Evolutionary conservation across 1,140 invertebrate genomes (phyloP), one percentile per base, ranked within the genome.

Genomic region (Rhizoglyphus robini): DNA sequence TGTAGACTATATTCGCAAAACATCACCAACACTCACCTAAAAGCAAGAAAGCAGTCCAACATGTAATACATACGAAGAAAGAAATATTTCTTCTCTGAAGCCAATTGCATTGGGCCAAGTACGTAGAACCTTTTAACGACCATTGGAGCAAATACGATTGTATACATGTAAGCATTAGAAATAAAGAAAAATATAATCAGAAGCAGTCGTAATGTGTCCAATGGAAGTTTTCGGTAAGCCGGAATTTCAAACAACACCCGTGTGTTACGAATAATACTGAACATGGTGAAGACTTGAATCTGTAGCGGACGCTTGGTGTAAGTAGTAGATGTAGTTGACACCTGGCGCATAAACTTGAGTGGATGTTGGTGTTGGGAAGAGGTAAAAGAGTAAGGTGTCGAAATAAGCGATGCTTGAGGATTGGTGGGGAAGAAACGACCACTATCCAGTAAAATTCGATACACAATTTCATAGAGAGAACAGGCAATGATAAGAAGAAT

Each of bases 121-220:
- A 60, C 58, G 27, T 60, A 60, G 58, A 60, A 60, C 23, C 58
- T 29, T 46, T 60, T 60, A 32, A 60, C 36, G 58, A 60, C 29
- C 58, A 60, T 60, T 23, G 58, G 58, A 15, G 58, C 58, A 32
- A 60, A 60, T 18, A 60, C 15, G 15, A 60, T 60, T 46, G 58
- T 60, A 46, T 60, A 60, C 13, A 29, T 23, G 27, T 60, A 60
- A n/a, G 27, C 58, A 60, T 60, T 60, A 1, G 58, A 29, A 15
- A 60, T 60, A 27, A 60, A 60, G 29, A 60, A 60, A 32, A 60
- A 60, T 27, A 60, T 20, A 32, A 60, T 60, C 32, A 60, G 36
- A 11, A 60, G 15, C n/a, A 60, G 58, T 34, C 58, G 58, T 13
- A 60, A n/a, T 3, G 58, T 60, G 29, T 60, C 58, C 32, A 60